Percentiles rank a stretch among this genome's conserved stretches.
Evolutionary conservation across 1,140 invertebrate species (phyloP).

Genomic region (Euwallacea similis): DNA sequence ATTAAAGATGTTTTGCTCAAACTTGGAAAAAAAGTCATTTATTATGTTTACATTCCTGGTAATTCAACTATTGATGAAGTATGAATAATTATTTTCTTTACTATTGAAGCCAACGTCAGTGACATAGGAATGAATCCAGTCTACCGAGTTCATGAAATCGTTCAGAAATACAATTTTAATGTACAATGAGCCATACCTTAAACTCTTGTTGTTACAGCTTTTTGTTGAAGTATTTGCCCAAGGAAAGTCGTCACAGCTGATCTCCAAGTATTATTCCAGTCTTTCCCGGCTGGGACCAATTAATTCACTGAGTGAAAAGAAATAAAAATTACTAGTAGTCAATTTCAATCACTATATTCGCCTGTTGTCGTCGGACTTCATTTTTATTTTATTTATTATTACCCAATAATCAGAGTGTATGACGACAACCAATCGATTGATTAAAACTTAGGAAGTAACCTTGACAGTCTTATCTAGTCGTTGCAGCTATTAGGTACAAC

Average conservation of each 20-base stretch:
- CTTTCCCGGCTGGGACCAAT: slow-evolving; percentile 53
- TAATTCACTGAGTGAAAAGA: no score
- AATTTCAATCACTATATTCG: no score
- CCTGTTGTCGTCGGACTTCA: no score
- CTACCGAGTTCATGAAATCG: slow-evolving; percentile 66
- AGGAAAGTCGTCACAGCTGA: slow-evolving; percentile 66
- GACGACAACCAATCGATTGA: no score
- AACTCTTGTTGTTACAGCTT: slow-evolving; percentile 66
- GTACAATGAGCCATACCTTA: slow-evolving; percentile 61
- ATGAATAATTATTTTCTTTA: slow-evolving; percentile 62
- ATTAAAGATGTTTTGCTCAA: no score
- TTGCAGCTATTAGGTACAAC: no score
- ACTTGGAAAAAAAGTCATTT: no score
- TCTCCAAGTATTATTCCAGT: slow-evolving; percentile 62
- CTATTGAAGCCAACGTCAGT: slow-evolving; percentile 64
- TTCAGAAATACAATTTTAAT: slow-evolving; percentile 71
- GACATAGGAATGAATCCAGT: slow-evolving; percentile 74
- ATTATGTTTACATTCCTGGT: slow-evolving; percentile 38
- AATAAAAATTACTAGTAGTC: no score
- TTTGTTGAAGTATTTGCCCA: slow-evolving; percentile 62
- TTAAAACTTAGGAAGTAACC: no score
- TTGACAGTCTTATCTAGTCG: no score
- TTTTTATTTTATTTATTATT: no score
- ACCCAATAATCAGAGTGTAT: no score
- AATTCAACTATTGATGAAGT: slow-evolving; percentile 61